Percentiles rank a stretch among this genome's conserved stretches.
Conservation (phyloP, 1,140 invertebrate species). For the Zaprionus davidi region DNA sequence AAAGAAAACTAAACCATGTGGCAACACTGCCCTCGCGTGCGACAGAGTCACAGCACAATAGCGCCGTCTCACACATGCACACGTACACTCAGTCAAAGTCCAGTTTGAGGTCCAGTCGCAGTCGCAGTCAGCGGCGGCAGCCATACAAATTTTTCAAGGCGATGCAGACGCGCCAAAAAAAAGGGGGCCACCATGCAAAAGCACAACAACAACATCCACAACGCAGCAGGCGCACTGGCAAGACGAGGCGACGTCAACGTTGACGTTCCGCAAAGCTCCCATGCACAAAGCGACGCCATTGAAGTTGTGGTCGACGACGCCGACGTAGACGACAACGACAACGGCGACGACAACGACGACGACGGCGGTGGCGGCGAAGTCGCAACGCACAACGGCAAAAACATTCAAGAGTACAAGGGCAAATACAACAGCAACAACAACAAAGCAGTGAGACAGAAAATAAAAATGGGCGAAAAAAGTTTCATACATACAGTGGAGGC, state of each 20-base stretch:
- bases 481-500: constrained; percentile 68
- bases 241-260: constrained; percentile 63
- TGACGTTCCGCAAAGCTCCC: constrained; percentile 59
- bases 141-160: constrained; percentile 77
- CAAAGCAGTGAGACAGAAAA: constrained; percentile 58
- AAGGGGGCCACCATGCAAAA: constrained; percentile 61
- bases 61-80: constrained; percentile 6
- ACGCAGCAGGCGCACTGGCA: constrained; percentile 54
- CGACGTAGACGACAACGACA: constrained; percentile 20
- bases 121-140: constrained; percentile 32
- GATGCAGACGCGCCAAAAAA: constrained; percentile 78
- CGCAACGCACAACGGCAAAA: constrained; percentile 48
- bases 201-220: constrained; percentile 31
- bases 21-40: constrained; percentile 53
- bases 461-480: constrained; percentile 73
- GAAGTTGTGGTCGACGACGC: constrained; percentile 71
- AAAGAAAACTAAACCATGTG: constrained; percentile 48
- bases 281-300: constrained; percentile 55
- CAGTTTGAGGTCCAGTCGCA: constrained; percentile 68
- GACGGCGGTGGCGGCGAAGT: constrained; percentile 8
- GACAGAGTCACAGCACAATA: constrained; percentile 38
- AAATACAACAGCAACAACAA: constrained; percentile 67
- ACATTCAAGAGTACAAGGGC: constrained; percentile 79
- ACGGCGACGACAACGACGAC: not conserved
- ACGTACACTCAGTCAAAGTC: constrained; percentile 40